phyloP scores from a whole-genome alignment of 64 coral and sea anemone genomes.

The Pocillopora damicornis region DNA sequence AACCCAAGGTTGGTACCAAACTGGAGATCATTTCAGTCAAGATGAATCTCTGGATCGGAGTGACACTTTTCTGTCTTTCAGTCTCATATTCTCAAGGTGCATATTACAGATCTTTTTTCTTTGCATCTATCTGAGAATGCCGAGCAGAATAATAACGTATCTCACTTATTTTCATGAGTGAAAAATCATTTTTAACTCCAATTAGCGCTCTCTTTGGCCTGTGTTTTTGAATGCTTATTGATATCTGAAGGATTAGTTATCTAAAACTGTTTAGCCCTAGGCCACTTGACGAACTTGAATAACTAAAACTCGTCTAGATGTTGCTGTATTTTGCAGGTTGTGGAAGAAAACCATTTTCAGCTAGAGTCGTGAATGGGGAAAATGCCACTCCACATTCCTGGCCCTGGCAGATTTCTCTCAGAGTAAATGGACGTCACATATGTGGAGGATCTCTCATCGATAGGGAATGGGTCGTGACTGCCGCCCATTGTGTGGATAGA shows the following conservation, averaged over 20 bases:
- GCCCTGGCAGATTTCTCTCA: slow-evolving; percentile 89
- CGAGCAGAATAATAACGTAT: no score
- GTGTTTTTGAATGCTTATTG: no score
- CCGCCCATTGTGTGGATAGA: slow-evolving; percentile 45
- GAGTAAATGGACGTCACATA: slow-evolving; percentile 40
- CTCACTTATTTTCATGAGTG: no score
- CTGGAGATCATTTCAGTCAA: background rate
- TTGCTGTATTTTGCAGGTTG: background rate
- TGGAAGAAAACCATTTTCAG: slow-evolving; percentile 1
- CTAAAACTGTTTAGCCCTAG: no score
- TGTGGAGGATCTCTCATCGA: slow-evolving; percentile 59
- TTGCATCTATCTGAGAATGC: background rate
- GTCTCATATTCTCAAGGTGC: slow-evolving; percentile 3
- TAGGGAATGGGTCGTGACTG: slow-evolving; percentile 46
- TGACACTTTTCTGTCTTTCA: background rate
- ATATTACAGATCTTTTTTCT: background rate
- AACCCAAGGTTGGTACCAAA: background rate
- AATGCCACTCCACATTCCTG: slow-evolving; percentile 68
- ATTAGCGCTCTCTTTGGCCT: no score
- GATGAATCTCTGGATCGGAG: slow-evolving; percentile 27
- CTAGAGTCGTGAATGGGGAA: slow-evolving; percentile 59
- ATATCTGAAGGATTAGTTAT: no score
- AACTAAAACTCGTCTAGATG: background rate
- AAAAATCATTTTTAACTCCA: no score
- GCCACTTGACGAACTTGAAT: no score